A percentile compares a stretch with the other conserved stretches of the same genome.
Evolutionary conservation across 1,140 invertebrate genomes (phyloP).

Genomic region (Trigoniulus corallinus): DNA sequence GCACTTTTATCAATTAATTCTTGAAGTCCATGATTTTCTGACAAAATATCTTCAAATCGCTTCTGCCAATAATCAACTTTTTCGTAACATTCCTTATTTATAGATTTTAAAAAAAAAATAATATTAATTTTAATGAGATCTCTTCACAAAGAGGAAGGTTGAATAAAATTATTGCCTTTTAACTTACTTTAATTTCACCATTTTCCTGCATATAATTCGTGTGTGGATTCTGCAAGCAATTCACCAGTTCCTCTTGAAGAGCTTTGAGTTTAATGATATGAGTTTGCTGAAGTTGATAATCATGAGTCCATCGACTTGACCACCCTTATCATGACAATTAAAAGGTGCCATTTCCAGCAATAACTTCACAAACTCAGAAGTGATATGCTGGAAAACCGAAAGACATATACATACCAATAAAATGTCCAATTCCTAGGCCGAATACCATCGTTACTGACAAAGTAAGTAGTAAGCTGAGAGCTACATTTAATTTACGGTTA

Average conservation of each 20-base stretch:
- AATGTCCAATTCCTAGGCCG: slow-evolving; percentile 12
- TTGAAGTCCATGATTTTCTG: slow-evolving; percentile 9
- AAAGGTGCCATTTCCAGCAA: not conserved
- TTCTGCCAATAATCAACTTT: slow-evolving; percentile 8
- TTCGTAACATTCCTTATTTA: slow-evolving; percentile 3
- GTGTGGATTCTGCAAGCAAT: slow-evolving; percentile 6
- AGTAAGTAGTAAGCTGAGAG: slow-evolving; percentile 8
- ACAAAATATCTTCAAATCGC: slow-evolving; percentile 7
- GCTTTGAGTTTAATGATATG: slow-evolving; percentile 12
- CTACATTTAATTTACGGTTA: slow-evolving; percentile 10
- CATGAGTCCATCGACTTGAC: slow-evolving; percentile 8
- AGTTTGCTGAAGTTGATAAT: slow-evolving; percentile 5
- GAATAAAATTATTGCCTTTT: not conserved
- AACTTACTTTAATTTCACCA: not conserved
- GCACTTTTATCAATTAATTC: slow-evolving; percentile 2
- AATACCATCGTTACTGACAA: slow-evolving; percentile 9
- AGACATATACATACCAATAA: slow-evolving; percentile 5
- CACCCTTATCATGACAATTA: slow-evolving; percentile 2
- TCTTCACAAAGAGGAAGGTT: slow-evolving; percentile 4
- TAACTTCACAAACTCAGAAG: not conserved
- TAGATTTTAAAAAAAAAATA: not conserved
- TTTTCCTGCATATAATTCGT: not conserved
- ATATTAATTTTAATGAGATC: slow-evolving; percentile 7
- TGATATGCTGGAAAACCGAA: not conserved
- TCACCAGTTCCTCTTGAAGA: slow-evolving; percentile 12